Evolutionary conservation across 2,797 vertebrate species (phyloP), one percentile per base, ranked within the genome.

Genomic region (Anolis apletophallus): DNA sequence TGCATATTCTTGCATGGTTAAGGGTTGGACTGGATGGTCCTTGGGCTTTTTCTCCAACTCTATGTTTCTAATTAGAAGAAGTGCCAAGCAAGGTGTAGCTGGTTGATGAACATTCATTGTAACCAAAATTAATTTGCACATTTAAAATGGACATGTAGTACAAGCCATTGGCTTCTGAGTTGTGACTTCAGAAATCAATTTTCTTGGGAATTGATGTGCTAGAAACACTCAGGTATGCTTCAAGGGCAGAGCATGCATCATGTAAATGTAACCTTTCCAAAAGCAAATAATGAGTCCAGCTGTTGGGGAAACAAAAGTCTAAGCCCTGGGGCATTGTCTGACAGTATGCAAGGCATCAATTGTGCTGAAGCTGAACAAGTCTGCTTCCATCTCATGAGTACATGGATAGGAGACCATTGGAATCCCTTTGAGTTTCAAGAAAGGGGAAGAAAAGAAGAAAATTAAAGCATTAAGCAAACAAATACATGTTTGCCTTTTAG

Each of bases 221-320:
- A 72, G 23, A 72, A 59, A 73, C 2, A 59, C 26, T 40, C 54
- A 59, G 34, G 9, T 83, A 59, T 26, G 23, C 54, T 23, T 83
- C 23, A n/a, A 83, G 34, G 69, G 69, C 34, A 73, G 54, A 36
- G 55, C 54, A 72, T 72, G 54, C 36, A 73, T 72, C 81, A 73
- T 83, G 54, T 21, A 59, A 83, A 73, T 40, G 69, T 17, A n/a
- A 40, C 55, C 52, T 73, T 83, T 83, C 10, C 36, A 73, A 72
- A 72, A 68, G 13, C 52, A 72, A 83, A 72, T 40, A 73, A 73
- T 46, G 54, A 73, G 14, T 55, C 52, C 34, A 34, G 34, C 54
- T 36, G n/a, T 32, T 52, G 5, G 68, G 13, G 14, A 21, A 61
- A 80, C 75, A 57, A 80, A 80, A 16, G 23, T 16, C 2, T 34